Evolutionary conservation across 2,888 invertebrate species (phyloP).

Genomic region (Platerodrilus igneus): DNA sequence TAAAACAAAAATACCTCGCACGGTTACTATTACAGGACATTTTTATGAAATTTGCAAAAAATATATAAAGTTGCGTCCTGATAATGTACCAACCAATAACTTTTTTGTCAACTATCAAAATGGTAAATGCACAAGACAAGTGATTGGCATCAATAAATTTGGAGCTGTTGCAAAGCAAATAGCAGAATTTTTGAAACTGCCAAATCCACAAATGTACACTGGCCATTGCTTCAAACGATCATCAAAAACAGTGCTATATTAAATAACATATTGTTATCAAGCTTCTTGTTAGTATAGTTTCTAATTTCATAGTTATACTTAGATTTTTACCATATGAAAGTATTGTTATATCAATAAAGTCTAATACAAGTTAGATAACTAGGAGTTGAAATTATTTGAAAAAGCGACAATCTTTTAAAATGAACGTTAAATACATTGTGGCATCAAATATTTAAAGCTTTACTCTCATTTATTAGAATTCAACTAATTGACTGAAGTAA

Average conservation of each 20-base stretch:
- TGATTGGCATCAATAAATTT: constrained; percentile 19
- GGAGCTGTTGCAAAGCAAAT: constrained; percentile 15
- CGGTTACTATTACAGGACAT: constrained; percentile 22
- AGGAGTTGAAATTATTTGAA: no score
- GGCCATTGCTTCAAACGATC: constrained; percentile 19
- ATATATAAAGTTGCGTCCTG: constrained; percentile 21
- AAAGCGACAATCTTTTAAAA: no score
- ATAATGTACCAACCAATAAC: constrained; percentile 1
- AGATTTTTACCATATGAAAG: no score
- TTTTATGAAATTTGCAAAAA: constrained; percentile 22
- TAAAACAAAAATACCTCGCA: constrained; percentile 19
- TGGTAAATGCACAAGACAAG: constrained; percentile 19
- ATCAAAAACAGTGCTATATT: constrained; percentile 14
- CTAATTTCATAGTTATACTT: no score
- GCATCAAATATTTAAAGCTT: no score
- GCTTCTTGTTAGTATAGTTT: no score
- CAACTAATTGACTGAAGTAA: no score
- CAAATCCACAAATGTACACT: constrained; percentile 15
- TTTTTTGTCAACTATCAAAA: constrained; percentile 23
- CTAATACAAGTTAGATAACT: no score
- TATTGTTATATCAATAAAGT: no score
- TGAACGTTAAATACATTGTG: no score
- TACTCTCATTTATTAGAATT: no score
- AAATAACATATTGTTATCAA: no score
- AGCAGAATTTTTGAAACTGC: constrained; percentile 18